A percentile compares a stretch with the other conserved stretches of the same genome.
Conservation (phyloP, 2,797 vertebrate species). For the Champsocephalus gunnari region DNA sequence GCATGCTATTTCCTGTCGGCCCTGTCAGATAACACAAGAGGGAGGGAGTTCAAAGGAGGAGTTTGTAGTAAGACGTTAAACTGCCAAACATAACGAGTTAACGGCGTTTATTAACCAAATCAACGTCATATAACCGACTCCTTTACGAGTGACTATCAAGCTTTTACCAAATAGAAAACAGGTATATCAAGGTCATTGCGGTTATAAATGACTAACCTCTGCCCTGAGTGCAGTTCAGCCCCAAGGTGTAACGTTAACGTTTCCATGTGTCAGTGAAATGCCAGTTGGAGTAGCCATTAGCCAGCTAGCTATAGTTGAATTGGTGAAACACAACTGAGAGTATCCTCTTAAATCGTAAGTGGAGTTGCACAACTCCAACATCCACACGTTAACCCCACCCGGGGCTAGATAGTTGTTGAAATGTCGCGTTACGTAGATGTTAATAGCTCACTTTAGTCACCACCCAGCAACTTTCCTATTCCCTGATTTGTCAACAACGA, state of each 20-base stretch:
- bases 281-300: conserved; percentile 9
- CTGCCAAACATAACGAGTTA: conserved; percentile 6
- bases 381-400: background rate
- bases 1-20: conserved; percentile 8
- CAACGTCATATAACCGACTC: rapidly evolving
- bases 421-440: background rate
- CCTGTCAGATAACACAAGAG: background rate
- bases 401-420: rapidly evolving
- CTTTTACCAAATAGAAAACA: rapidly evolving
- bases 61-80: background rate
- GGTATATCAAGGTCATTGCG: rapidly evolving
- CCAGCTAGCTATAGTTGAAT: conserved; percentile 12
- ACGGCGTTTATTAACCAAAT: background rate
- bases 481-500: conserved; percentile 25
- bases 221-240: conserved; percentile 9
- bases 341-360: background rate
- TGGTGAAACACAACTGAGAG: too few relatives aligned
- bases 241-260: background rate
- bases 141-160: rapidly evolving
- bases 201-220: conserved; percentile 28
- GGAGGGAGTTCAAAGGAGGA: background rate
- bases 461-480: conserved; percentile 46
- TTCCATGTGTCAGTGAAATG: conserved; percentile 18
- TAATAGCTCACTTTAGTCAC: background rate
- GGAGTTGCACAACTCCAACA: background rate